Conservation (phyloP, 2,113 vertebrate genomes). For the Anolis carolinensis region DNA sequence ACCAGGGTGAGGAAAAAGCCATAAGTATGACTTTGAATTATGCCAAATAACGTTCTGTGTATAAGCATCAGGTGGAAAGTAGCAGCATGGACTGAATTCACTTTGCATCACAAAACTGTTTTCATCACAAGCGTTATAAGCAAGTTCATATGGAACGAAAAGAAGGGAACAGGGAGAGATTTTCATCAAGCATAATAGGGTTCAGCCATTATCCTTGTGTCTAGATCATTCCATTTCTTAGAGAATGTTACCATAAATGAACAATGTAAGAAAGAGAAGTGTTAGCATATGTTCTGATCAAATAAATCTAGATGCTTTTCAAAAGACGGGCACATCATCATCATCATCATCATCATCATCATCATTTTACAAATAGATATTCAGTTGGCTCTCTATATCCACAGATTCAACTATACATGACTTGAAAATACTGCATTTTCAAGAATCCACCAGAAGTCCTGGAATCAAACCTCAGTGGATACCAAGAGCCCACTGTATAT, state of each 20-base stretch:
- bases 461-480: too few species aligned
- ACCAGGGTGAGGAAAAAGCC: neutral
- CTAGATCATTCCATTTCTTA: slow-evolving; percentile 3
- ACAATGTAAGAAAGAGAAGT: neutral
- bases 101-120: neutral
- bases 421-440: too few species aligned
- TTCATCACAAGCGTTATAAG: neutral
- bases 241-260: neutral
- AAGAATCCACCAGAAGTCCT: too few species aligned
- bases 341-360: too few species aligned
- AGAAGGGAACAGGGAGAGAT: neutral
- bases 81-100: neutral
- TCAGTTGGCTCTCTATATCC: too few species aligned
- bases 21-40: slow-evolving; percentile 16
- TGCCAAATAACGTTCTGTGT: slow-evolving; percentile 3
- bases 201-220: neutral
- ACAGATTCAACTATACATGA: too few species aligned
- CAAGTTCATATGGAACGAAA: neutral
- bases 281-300: neutral
- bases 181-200: neutral
- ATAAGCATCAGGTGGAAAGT: neutral
- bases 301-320: neutral
- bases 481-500: too few species aligned
- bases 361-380: too few species aligned
- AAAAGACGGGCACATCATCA: neutral